A percentile compares a stretch with the other conserved stretches of the same genome.
Evolutionary conservation across 2,797 vertebrate species (phyloP).

Genomic region (Urocyon cinereoargenteus): DNA sequence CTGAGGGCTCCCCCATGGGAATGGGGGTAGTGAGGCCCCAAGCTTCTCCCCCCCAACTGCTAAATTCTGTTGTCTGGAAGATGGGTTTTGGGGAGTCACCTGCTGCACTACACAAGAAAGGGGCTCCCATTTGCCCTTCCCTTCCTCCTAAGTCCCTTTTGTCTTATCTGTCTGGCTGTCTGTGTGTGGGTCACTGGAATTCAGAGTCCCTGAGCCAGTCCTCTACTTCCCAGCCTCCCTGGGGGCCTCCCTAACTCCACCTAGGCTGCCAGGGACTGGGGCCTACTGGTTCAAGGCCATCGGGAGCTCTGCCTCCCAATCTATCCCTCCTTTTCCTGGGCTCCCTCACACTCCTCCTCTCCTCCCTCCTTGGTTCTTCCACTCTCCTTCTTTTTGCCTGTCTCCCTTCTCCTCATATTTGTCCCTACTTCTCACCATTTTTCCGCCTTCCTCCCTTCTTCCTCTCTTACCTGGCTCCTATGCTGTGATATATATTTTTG

Average conservation of each 20-base stretch:
- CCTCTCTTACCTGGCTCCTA: constrained; percentile 80
- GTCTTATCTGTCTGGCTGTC: constrained; percentile 73
- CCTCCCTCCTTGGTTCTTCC: constrained; percentile 57
- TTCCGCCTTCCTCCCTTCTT: constrained; percentile 61
- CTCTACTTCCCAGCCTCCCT: constrained; percentile 41
- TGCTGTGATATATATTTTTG: constrained; percentile 92
- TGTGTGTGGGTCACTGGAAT: constrained; percentile 63
- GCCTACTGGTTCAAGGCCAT: constrained; percentile 76
- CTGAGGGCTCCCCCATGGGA: constrained; percentile 50
- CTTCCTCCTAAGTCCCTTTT: constrained; percentile 60
- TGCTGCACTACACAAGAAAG: constrained; percentile 79
- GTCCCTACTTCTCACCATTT: constrained; percentile 63
- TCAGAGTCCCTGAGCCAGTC: constrained; percentile 63
- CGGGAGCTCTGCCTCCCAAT: constrained; percentile 44
- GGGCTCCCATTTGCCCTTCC: constrained; percentile 69
- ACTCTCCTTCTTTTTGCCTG: constrained; percentile 32
- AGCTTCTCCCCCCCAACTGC: background rate
- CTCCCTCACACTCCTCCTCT: background rate
- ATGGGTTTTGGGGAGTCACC: constrained; percentile 70
- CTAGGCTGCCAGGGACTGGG: constrained; percentile 60
- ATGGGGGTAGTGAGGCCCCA: constrained; percentile 29
- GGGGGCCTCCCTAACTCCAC: constrained; percentile 51
- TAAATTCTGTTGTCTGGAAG: constrained; percentile 66
- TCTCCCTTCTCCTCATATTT: background rate
- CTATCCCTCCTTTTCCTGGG: constrained; percentile 15